A percentile compares a stretch with the other conserved stretches of the same genome.
Conservation (phyloP, 2,797 vertebrate genomes). For the Pipistrellus pygmaeus region DNA sequence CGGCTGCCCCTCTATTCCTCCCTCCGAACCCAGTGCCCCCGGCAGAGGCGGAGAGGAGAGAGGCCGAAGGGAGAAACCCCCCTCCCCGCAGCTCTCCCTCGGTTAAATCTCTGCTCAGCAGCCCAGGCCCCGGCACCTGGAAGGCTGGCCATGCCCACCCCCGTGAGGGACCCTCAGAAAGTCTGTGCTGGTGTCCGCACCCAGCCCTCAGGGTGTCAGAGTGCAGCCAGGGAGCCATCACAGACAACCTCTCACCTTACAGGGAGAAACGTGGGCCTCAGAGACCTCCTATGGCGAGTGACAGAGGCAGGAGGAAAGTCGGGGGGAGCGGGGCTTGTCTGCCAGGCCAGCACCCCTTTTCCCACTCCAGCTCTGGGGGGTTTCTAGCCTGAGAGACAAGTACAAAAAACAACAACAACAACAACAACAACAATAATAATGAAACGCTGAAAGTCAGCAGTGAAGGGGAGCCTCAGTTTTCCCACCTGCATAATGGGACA, state of each 20-base stretch:
- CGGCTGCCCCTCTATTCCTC: fast-evolving
- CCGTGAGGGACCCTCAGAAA: neutral
- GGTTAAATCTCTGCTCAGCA: neutral
- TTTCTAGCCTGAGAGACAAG: neutral
- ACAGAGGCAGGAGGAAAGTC: neutral
- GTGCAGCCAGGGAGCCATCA: neutral
- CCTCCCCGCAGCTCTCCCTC: neutral
- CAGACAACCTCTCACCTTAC: neutral
- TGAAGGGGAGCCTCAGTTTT: neutral
- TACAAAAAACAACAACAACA: neutral
- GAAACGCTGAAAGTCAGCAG: too few species aligned
- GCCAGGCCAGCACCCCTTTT: neutral
- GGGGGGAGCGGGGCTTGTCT: neutral
- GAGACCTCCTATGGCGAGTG: neutral
- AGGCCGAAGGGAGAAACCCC: neutral
- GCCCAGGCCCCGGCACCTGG: neutral
- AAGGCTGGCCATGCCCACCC: neutral
- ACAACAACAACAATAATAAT: neutral
- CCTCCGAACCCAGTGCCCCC: neutral
- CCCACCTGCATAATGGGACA: neutral
- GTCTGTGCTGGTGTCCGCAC: neutral
- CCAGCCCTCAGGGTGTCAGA: neutral
- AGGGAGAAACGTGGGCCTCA: neutral
- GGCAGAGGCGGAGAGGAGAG: neutral
- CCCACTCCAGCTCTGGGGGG: neutral